Evolutionary conservation across 2,113 vertebrate species (phyloP).

Genomic region (Pteruthius melanotis): DNA sequence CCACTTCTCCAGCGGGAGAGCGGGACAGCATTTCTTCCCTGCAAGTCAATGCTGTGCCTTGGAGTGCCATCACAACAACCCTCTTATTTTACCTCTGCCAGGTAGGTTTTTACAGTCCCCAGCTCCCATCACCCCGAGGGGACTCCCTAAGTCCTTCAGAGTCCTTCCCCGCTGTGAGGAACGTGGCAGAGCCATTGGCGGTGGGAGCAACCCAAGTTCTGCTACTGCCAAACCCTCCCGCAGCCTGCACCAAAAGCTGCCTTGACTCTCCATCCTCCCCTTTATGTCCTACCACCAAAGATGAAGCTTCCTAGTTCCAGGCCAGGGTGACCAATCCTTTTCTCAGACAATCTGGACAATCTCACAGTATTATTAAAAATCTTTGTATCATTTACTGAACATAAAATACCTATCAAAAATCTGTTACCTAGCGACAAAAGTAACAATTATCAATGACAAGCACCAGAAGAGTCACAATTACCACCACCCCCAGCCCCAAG

Average conservation of each 20-base stretch:
- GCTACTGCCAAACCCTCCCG: background rate
- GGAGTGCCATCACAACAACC: background rate
- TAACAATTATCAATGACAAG: constrained; percentile 20
- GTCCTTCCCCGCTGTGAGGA: background rate
- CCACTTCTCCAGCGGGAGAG: background rate
- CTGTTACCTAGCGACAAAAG: constrained; percentile 44
- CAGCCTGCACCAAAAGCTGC: background rate
- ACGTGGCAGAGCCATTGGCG: fast-evolving
- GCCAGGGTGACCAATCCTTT: background rate
- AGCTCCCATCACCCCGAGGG: fast-evolving
- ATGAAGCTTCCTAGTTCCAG: background rate
- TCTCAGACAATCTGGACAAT: background rate
- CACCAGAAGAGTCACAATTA: constrained; percentile 1
- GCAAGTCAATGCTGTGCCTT: fast-evolving
- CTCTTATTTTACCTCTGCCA: background rate
- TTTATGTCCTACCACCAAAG: background rate
- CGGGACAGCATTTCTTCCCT: fast-evolving
- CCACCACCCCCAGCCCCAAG: background rate
- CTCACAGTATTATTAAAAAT: background rate
- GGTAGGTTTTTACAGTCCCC: fast-evolving
- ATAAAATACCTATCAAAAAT: constrained; percentile 46
- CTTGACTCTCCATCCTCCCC: background rate
- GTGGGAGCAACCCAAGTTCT: fast-evolving
- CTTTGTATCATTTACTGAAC: background rate
- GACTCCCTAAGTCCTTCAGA: background rate